Evolutionary conservation across 92 coral and sea anemone genomes (phyloP), one percentile per base, ranked within the genome.

Genomic region (Porites evermanni): DNA sequence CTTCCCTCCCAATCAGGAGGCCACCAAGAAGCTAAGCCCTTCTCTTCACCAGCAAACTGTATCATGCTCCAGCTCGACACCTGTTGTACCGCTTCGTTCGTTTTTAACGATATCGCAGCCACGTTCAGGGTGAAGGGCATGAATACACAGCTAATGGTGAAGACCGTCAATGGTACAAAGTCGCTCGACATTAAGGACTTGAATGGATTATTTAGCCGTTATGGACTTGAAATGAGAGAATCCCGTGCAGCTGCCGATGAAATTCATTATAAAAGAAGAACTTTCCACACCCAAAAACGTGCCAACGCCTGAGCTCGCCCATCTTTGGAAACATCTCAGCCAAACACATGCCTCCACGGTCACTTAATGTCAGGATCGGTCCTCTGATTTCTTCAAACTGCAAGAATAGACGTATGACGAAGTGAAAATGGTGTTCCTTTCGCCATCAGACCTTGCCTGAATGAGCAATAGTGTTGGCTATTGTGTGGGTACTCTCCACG

Each of bases 381-480:
- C 59, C 84, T n/a, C 82, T 88, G 6, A 91, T 84, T 75, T 90
- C 88, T 4, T 88, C 79, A 64, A 88, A 91, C 65, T 87, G 91
- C 53, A 73, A 90, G 87, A 3, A 63, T 23, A 38, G 86, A 85
- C 24, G 23, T 90, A 19, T 70, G 79, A 26, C 63, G 84, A 20
- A 54, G 87, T 23, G 74, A 71, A 59, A 47, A 79, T 21, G 87
- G 83, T 32, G 86, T 26, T 73, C 89, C 86, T 19, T 89, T 75
- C 61, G 86, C 83, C 5, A 71, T 86, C n/a, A 63, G 51, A 89
- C 93, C 10, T 89, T 92, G 69, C 90, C 91, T 17, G 88, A 86
- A 29, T 86, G 93, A 93, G 87, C 88, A 9, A 51, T 92, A 63
- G 67, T 89, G 19, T 32, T 0, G 44, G 44, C 44, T 32, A 32